phyloP scores from a whole-genome alignment of 2,888 invertebrate genomes.

The Apamea sordens region DNA sequence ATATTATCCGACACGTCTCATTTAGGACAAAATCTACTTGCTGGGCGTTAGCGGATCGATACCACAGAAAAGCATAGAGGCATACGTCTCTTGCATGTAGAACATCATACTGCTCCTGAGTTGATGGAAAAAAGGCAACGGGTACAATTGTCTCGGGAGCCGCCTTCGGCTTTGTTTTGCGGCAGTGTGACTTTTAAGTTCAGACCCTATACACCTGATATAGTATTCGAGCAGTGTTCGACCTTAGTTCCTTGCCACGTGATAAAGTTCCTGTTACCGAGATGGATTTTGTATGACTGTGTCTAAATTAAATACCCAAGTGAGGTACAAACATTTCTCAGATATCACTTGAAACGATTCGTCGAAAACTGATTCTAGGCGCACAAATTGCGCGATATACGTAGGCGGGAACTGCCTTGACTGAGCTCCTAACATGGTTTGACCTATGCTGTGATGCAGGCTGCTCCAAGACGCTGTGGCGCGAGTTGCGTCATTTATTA shows the following conservation, averaged over 20 bases:
- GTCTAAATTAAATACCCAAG: background rate
- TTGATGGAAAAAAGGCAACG: background rate
- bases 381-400: conserved; percentile 69
- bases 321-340: conserved; percentile 4
- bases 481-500: conserved; percentile 61
- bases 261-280: background rate
- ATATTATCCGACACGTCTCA: background rate
- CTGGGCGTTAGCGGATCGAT: background rate
- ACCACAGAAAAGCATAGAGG: background rate
- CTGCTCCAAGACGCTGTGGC: conserved; percentile 70
- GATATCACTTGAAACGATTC: conserved; percentile 25
- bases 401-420: conserved; percentile 75
- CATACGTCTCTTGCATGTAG: too few relatives aligned
- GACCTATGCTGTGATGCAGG: conserved; percentile 61
- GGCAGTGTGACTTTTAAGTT: too few relatives aligned
- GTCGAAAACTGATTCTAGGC: conserved; percentile 49
- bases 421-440: conserved; percentile 72
- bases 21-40: background rate
- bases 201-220: background rate
- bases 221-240: background rate
- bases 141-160: background rate
- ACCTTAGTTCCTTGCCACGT: background rate
- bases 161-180: background rate
- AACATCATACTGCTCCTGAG: background rate
- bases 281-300: background rate